Base-by-base conservation (phyloP, 2,888 invertebrate species). In the Adelognathus sp. region DNA sequence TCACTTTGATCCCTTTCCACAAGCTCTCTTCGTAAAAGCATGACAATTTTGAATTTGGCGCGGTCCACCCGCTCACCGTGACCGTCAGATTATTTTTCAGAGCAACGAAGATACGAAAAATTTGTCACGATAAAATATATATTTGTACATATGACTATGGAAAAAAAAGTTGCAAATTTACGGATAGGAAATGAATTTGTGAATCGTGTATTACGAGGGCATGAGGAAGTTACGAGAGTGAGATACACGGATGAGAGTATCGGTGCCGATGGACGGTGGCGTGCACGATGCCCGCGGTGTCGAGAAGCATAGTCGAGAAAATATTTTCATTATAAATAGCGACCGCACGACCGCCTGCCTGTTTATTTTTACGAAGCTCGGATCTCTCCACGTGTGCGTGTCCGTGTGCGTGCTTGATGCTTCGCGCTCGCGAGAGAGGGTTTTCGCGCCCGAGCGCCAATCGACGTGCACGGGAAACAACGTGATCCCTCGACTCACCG, bases 241-340 rank as follows among this genome's bases (percentile, higher is more conserved):
- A 7, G 46, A 50, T 39, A 54, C 50, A 61, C 29, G 52, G 29
- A 50, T 24, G 50, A 24, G 50, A 24, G 46, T 79, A 85, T 85
- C 80, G 81, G 78, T 80, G 78, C 66, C 69, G 77, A 80, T 82
- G 82, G 80, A 82, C 79, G 81, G 81, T 84, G 81, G 79, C 66
- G 81, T 84, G 83, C 81, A 82, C 84, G 82, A 60, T 73, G 82
- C 86, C 70, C 46, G 31, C 66, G 66, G 9, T 83, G 85, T 82
- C 81, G 81, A 81, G 79, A 76, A 83, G 70, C 77, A 76, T 83
- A 82, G 81, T 80, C 84, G 85, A 84, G 85, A 87, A 89, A 90
- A 90, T 90, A 89, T 89, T 89, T 89, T 86, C 87, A 88, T 89
- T 90, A 89, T 89, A 89, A 90, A 90, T 89, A 90, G 88, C 50